phyloP scores from a whole-genome alignment of 2,113 vertebrate genomes.

The Cyprinodon tularosa region DNA sequence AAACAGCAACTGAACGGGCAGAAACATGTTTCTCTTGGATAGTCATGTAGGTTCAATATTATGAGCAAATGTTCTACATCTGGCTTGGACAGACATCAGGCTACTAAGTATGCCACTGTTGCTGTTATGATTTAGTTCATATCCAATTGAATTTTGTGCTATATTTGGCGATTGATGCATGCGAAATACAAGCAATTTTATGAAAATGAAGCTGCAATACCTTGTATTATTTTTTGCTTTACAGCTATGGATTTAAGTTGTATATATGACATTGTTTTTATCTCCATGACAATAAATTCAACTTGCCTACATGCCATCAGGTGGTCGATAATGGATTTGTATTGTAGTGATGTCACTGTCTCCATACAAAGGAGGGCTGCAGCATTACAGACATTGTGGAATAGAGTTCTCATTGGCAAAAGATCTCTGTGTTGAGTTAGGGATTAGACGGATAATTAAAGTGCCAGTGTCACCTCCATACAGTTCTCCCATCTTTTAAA shows the following conservation, averaged over 20 bases:
- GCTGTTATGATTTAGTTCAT: conserved; percentile 26
- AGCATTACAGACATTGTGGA: conserved; percentile 53
- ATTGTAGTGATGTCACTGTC: conserved; percentile 64
- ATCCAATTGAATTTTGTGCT: conserved; percentile 14
- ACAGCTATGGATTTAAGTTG: conserved; percentile 40
- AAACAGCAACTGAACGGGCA: conserved; percentile 50
- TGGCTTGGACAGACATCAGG: conserved; percentile 37
- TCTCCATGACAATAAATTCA: conserved; percentile 71
- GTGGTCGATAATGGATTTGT: conserved; percentile 67
- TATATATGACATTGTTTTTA: conserved; percentile 63
- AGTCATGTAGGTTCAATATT: conserved; percentile 42
- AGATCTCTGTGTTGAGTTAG: conserved; percentile 70
- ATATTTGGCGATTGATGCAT: conserved; percentile 9
- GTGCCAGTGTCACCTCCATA: conserved; percentile 77
- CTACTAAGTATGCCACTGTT: conserved; percentile 31
- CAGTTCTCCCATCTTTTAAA: conserved; percentile 76
- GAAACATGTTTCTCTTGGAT: conserved; percentile 67
- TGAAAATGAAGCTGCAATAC: neutral
- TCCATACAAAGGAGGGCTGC: conserved; percentile 52
- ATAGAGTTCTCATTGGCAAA: conserved; percentile 58
- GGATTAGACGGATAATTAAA: conserved; percentile 78
- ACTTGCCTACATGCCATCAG: conserved; percentile 67
- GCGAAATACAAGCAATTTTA: conserved; percentile 2
- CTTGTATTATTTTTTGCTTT: neutral
- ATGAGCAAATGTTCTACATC: conserved; percentile 50